Percentiles rank a stretch among this genome's conserved stretches.
These are phyloP conservation scores for Ictalurus punctatus DNA, from an alignment of 2,113 vertebrate genomes.

Conservation along the genomic window DNA sequence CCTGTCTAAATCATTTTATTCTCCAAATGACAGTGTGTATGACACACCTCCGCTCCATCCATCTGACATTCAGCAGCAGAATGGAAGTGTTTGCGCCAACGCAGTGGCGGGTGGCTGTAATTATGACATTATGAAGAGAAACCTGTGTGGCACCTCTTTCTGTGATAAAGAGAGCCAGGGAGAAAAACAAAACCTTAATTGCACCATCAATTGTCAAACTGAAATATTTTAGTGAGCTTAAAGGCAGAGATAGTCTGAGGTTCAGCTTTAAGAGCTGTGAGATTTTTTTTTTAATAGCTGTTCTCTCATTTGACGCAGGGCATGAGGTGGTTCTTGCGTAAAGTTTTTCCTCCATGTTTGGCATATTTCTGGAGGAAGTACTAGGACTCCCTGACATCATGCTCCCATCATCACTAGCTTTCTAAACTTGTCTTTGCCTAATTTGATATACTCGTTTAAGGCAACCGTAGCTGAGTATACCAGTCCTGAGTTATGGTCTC, in stretches of 20 bases:
- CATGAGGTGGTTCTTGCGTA: background rate
- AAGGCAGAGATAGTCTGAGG: background rate
- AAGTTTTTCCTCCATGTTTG: too few species aligned
- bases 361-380: background rate
- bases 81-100: conserved; percentile 33
- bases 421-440: background rate
- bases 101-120: conserved; percentile 27
- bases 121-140: conserved; percentile 49
- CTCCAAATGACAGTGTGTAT: background rate
- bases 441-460: background rate
- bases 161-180: conserved; percentile 15
- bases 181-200: conserved; percentile 32
- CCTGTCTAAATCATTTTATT: conserved; percentile 16
- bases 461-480: background rate
- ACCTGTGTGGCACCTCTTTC: background rate
- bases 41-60: background rate
- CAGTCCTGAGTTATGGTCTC: background rate
- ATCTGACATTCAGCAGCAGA: background rate
- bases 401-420: too few species aligned
- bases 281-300: background rate
- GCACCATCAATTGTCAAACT: background rate
- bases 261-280: background rate
- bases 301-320: background rate
- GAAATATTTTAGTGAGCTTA: conserved; percentile 40
- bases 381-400: background rate